Base-by-base conservation (phyloP, 2,797 vertebrate species). In the Epinephelus awoara region DNA sequence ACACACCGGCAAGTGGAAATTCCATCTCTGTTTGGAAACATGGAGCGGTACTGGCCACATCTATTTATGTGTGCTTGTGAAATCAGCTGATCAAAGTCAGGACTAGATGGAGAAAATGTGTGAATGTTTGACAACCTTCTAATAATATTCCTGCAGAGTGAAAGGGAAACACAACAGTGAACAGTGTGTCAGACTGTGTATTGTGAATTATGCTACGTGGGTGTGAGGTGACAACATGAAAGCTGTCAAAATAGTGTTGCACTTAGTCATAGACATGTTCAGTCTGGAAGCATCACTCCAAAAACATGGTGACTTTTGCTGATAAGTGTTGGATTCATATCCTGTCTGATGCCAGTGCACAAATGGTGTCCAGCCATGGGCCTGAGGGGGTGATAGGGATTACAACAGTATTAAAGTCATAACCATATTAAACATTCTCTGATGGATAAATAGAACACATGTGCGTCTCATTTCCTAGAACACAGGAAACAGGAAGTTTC, bases 401-500 rank as follows among this genome's bases (percentile, higher is more conserved):
- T 42, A 44, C 18, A 82, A 71, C 27, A 42, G 77, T n/a, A 67
- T 73, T 85, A 61, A 29, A 72, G 79, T 52, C 11, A 50, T 55
- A 57, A 59, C 23, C 13, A 69, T 74, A 83, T 81, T 73, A 68
- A 72, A 64, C 72, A 57, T 76, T 75, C 47, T 82, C 19, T 47
- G 13, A 72, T 59, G 18, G 25, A 75, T 76, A 82, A 84, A 87
- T 81, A 77, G 61, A 87, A 70, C 69, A 65, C 82, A 82, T 29
- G n/a, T 87, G 78, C 0, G 2, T 71, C 81, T 88, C 42, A 82
- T 91, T 92, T 91, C 80, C 80, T 75, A 66, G 68, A 88, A 89
- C 79, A 84, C 71, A 86, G 87, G 88, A 91, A 90, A 85, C 67
- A 72, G 88, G 90, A 91, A 85, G 81, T 57, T 29, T 62, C 5